Percentiles rank a stretch among this genome's conserved stretches.
Evolutionary conservation across 2,797 vertebrate genomes (phyloP).

Genomic region (Coendou prehensilis): DNA sequence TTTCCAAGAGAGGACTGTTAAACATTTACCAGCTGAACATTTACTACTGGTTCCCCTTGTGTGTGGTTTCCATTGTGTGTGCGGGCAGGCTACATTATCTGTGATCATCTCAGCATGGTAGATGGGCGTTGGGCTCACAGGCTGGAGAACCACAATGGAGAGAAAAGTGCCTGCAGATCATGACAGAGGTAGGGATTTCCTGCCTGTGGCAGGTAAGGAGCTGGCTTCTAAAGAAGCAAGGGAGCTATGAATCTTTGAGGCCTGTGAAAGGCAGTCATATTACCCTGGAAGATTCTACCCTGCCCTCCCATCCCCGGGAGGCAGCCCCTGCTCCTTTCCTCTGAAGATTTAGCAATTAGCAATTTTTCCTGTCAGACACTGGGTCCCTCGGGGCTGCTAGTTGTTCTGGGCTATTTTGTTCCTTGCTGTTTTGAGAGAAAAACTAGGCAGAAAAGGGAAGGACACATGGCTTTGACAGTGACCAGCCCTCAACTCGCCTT

Average conservation of each 20-base stretch:
- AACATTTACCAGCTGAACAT: background rate
- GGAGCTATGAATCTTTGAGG: background rate
- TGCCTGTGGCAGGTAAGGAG: background rate
- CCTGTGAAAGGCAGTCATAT: background rate
- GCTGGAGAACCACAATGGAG: background rate
- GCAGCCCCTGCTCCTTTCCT: background rate
- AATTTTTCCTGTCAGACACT: background rate
- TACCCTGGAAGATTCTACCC: background rate
- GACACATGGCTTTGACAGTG: background rate
- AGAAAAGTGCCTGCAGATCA: background rate
- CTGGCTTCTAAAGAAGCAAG: background rate
- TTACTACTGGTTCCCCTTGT: background rate
- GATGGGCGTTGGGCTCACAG: background rate
- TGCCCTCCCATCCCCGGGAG: background rate
- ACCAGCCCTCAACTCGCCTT: background rate
- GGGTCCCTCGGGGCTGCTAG: background rate
- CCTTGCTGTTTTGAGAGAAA: background rate
- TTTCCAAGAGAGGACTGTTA: constrained; percentile 13
- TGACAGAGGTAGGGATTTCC: background rate
- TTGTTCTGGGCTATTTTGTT: background rate
- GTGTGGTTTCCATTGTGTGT: background rate
- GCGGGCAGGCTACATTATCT: background rate
- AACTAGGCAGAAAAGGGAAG: constrained; percentile 24
- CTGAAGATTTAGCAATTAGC: background rate
- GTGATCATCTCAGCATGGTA: background rate